These are phyloP conservation scores for Sterna hirundo DNA, from an alignment of 2,113 vertebrate species.

Conservation along the genomic window DNA sequence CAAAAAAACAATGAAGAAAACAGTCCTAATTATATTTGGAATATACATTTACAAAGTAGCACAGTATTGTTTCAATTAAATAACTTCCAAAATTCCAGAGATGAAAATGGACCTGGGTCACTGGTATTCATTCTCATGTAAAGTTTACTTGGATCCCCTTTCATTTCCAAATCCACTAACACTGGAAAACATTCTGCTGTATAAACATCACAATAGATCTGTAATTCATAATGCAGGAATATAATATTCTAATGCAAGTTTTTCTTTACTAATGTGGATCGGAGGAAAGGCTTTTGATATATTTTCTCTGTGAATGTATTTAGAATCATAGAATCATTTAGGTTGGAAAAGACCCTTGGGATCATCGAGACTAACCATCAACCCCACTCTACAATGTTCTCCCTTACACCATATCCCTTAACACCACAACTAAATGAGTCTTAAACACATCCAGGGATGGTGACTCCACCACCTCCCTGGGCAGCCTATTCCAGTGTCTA, in stretches of 20 bases:
- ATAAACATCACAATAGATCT: background rate
- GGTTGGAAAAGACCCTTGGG: no score
- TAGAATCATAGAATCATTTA: no score
- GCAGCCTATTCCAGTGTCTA: no score
- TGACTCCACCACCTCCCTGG: no score
- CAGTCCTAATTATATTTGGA: background rate
- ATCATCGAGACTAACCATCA: no score
- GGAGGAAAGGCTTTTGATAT: background rate
- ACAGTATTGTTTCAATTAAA: background rate
- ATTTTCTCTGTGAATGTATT: background rate
- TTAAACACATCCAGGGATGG: no score
- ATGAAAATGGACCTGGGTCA: background rate
- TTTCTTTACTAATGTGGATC: background rate
- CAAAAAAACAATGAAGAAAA: rapidly evolving
- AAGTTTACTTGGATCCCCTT: background rate
- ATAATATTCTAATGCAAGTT: background rate
- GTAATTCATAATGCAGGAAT: background rate
- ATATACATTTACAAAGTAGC: background rate
- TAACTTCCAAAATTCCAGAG: background rate
- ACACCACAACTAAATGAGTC: no score
- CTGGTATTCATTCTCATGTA: background rate
- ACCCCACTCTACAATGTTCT: no score
- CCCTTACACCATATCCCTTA: no score
- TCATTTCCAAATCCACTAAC: background rate
- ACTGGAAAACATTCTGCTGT: background rate